Percentiles rank a stretch among this genome's conserved stretches.
phyloP scores from a whole-genome alignment of 2,113 vertebrate species.

The Chloebia gouldiae region DNA sequence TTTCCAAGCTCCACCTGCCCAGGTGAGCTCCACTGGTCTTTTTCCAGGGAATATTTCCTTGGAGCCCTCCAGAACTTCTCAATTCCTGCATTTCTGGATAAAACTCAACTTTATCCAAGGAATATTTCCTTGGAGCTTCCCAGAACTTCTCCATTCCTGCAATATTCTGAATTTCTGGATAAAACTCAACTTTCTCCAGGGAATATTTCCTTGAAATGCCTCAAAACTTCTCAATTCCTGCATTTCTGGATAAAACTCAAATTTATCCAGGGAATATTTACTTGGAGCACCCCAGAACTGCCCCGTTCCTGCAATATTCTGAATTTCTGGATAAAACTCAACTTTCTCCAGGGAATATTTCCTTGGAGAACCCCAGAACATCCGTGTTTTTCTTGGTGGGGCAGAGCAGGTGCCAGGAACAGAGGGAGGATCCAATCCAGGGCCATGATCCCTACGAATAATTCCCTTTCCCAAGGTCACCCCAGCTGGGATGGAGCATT shows the following conservation, averaged over 20 bases:
- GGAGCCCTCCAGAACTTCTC: background rate
- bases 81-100: background rate
- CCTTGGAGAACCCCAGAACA: too few species aligned
- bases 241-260: accelerated
- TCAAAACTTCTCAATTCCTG: accelerated
- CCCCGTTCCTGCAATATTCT: background rate
- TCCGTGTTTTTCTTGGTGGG: background rate
- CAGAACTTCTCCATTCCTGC: background rate
- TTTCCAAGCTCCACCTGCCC: accelerated
- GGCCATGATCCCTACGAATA: background rate
- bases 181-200: accelerated
- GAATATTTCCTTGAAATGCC: background rate
- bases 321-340: background rate
- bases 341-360: background rate
- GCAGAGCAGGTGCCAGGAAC: background rate
- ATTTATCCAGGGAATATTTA: background rate
- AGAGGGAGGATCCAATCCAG: background rate
- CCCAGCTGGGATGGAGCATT: background rate
- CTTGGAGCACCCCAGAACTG: too few species aligned
- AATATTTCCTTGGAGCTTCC: too few species aligned
- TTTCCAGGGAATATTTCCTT: background rate
- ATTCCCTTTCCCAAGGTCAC: background rate
- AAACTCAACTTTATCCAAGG: background rate
- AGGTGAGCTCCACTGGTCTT: background rate
- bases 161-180: background rate